These are phyloP conservation scores for Leptodactylus fallax DNA, from an alignment of 2,797 vertebrate species.

Conservation along the genomic window DNA sequence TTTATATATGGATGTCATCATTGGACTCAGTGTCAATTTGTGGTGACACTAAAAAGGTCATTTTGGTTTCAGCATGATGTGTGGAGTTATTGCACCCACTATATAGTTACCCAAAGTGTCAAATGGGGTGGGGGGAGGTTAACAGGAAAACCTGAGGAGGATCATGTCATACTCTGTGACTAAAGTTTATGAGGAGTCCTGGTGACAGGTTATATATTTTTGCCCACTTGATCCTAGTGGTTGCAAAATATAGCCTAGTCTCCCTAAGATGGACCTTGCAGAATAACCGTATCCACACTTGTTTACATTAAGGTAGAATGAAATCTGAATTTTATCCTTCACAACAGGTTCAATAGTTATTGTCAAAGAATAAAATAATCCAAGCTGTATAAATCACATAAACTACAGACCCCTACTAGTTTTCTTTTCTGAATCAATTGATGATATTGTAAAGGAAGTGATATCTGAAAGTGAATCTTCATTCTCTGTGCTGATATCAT, in stretches of 20 bases:
- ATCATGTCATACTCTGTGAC: too few species aligned
- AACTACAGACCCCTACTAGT: neutral
- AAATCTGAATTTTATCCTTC: neutral
- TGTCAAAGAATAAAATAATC: neutral
- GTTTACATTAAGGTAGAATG: too few species aligned
- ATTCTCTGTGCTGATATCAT: slow-evolving; percentile 43
- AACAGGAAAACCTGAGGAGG: too few species aligned
- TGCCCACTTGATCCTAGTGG: neutral
- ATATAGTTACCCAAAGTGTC: too few species aligned
- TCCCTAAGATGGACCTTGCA: neutral
- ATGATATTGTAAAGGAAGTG: slow-evolving; percentile 38
- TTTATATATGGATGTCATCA: neutral
- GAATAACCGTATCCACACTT: too few species aligned
- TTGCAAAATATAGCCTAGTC: neutral
- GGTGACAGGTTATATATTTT: neutral
- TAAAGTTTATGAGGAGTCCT: too few species aligned
- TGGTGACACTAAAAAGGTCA: neutral
- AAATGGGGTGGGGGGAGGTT: too few species aligned
- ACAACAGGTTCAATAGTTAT: neutral
- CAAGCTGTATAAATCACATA: neutral
- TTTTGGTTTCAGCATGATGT: too few species aligned
- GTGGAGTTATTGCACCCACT: too few species aligned
- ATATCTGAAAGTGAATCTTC: slow-evolving; percentile 46
- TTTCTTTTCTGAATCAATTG: slow-evolving; percentile 52
- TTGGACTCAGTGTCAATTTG: neutral